These are phyloP conservation scores for Uromys caudimaculatus DNA, from an alignment of 2,797 vertebrate genomes.

Conservation along the genomic window DNA sequence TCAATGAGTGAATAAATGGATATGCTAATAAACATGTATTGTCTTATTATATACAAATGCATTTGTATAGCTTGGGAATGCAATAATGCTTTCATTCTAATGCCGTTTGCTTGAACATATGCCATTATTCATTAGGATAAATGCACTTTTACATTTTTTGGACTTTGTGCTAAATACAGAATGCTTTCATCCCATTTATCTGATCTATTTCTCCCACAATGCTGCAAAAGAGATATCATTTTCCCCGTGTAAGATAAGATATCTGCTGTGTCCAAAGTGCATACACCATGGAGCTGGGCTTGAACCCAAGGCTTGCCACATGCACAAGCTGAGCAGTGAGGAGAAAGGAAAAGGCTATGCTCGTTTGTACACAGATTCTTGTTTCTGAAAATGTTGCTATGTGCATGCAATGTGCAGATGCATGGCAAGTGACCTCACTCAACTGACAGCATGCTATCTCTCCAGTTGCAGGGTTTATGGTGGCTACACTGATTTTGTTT, in stretches of 20 bases:
- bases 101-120: slow-evolving; percentile 55
- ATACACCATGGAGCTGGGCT: slow-evolving; percentile 32
- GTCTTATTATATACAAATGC: slow-evolving; percentile 62
- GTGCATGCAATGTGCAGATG: neutral
- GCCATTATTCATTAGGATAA: slow-evolving; percentile 69
- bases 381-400: slow-evolving; percentile 10
- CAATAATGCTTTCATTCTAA: slow-evolving; percentile 28
- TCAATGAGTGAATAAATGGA: slow-evolving; percentile 44
- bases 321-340: neutral
- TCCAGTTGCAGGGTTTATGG: neutral
- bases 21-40: slow-evolving; percentile 36
- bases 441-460: neutral
- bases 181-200: slow-evolving; percentile 53
- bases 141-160: slow-evolving; percentile 61
- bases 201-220: slow-evolving; percentile 52
- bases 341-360: slow-evolving; percentile 8
- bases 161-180: slow-evolving; percentile 69
- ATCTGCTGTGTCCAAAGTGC: slow-evolving; percentile 52
- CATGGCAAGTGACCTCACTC: neutral
- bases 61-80: slow-evolving; percentile 50
- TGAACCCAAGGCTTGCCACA: slow-evolving; percentile 34
- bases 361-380: slow-evolving; percentile 26
- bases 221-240: slow-evolving; percentile 51
- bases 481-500: slow-evolving; percentile 19
- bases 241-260: slow-evolving; percentile 54